Evolutionary conservation across 2,797 vertebrate species (phyloP), one percentile per base, ranked within the genome.

Genomic region (Pelobates cultripes): DNA sequence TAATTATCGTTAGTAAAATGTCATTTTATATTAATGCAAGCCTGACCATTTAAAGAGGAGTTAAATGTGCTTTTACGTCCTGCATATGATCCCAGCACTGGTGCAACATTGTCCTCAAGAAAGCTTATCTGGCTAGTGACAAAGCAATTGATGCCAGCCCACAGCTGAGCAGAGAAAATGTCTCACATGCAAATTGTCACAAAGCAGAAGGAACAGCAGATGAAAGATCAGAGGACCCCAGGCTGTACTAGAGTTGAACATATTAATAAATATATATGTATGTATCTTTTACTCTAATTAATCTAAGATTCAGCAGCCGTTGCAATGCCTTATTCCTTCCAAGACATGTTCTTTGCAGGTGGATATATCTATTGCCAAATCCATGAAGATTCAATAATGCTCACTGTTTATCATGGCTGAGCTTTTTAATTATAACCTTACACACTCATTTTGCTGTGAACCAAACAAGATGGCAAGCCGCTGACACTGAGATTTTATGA

Each of bases 391-490:
- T 71, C 40, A 42, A 73, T 63, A 80, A 66, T 67, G 70, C 78
- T 80, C 81, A 53, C 77, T 70, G 78, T 82, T 81, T 51, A 0
- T 82, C 75, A 87, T 82, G 78, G 86, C 89, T 86, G 40, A 80
- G 70, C 84, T 86, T 89, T 71, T 87, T 87, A 85, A 86, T 86
- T 78, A 85, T 87, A 90, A 86, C 87, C 85, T 79, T 80, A 88
- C 90, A 87, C 88, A 86, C 89, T 91, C 87, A 88, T 91, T 94
- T 89, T 89, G 90, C 61, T 77, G 89, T 77, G 86, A 91, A 90
- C 89, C 41, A 41, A 69, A 15, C 91, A 91, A 89, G 77, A 89
- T 89, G 91, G 88, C 90, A 90, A 90, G 84, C 88, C 91, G 89
- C 87, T 93, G 92, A 93, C 92, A 91, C 91, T 92, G 91, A 86